phyloP scores from a whole-genome alignment of 2,113 vertebrate species.

The Gambusia affinis region DNA sequence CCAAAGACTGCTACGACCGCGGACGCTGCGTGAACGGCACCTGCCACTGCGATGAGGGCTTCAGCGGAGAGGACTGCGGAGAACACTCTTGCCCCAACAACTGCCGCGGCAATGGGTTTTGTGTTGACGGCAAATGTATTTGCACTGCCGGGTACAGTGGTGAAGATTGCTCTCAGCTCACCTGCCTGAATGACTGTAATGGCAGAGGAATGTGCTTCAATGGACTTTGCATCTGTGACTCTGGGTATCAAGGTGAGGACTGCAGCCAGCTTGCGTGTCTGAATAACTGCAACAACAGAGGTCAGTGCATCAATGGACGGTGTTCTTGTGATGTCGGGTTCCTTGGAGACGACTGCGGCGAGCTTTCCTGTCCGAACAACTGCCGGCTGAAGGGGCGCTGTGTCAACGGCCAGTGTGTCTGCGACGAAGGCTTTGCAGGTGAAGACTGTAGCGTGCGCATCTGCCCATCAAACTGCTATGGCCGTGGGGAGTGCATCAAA shows the following conservation, averaged over 20 bases:
- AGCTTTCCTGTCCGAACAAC: constrained; percentile 83
- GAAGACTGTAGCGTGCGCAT: constrained; percentile 84
- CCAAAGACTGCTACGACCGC: constrained; percentile 81
- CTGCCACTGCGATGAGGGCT: constrained; percentile 87
- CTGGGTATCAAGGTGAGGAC: constrained; percentile 83
- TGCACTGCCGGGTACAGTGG: constrained; percentile 84
- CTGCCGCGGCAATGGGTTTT: constrained; percentile 83
- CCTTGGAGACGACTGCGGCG: constrained; percentile 84
- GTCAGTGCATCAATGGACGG: constrained; percentile 86
- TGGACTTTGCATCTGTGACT: constrained; percentile 84
- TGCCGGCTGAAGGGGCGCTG: constrained; percentile 86
- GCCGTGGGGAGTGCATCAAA: constrained; percentile 79
- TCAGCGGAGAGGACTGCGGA: constrained; percentile 82
- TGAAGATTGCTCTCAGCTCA: constrained; percentile 83
- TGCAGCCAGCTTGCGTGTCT: constrained; percentile 86
- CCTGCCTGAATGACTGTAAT: constrained; percentile 85
- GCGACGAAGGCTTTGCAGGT: constrained; percentile 83
- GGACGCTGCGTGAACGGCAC: constrained; percentile 84
- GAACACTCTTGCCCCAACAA: constrained; percentile 78
- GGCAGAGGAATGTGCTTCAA: constrained; percentile 81
- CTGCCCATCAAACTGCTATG: constrained; percentile 85
- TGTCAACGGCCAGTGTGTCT: constrained; percentile 86
- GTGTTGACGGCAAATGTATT: constrained; percentile 82
- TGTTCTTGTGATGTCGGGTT: constrained; percentile 86
- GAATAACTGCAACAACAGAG: constrained; percentile 82